Evolutionary conservation across 2,888 invertebrate genomes (phyloP).

Genomic region (Arctia plantaginis): DNA sequence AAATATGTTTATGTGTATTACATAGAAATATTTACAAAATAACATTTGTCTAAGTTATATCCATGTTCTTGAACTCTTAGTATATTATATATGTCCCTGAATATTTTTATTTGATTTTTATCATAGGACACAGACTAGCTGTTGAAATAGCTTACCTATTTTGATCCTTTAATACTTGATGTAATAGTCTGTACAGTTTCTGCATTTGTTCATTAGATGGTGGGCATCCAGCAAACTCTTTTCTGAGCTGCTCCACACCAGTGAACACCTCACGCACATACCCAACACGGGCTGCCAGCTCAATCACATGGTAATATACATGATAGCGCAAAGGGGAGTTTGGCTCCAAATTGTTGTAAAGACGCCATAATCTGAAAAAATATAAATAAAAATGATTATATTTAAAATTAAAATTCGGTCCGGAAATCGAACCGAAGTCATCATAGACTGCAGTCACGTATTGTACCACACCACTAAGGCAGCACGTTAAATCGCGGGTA

Average conservation of each 20-base stretch:
- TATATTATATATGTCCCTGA: too few species aligned
- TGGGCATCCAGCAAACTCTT: constrained; percentile 92
- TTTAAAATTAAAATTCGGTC: too few species aligned
- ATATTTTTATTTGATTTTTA: too few species aligned
- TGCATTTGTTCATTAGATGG: constrained; percentile 96
- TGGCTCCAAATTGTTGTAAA: constrained; percentile 96
- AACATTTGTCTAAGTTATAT: too few species aligned
- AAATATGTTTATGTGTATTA: too few species aligned
- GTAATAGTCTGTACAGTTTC: constrained; percentile 94
- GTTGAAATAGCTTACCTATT: constrained; percentile 87
- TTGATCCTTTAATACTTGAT: constrained; percentile 95
- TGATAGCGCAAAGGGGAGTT: constrained; percentile 95
- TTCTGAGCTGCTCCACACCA: constrained; percentile 93
- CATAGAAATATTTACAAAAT: too few species aligned
- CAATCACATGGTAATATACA: constrained; percentile 96
- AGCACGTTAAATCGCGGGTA: too few species aligned
- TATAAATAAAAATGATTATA: too few species aligned
- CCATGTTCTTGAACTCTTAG: too few species aligned
- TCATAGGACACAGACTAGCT: not conserved
- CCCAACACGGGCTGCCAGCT: constrained; percentile 95
- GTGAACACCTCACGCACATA: constrained; percentile 94
- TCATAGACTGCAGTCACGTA: too few species aligned
- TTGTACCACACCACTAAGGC: too few species aligned
- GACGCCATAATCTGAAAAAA: constrained; percentile 91
- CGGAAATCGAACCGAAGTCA: too few species aligned